A percentile compares a stretch with the other conserved stretches of the same genome.
Conservation (phyloP, 2,888 invertebrate genomes). For the Myopa tessellatipennis region DNA sequence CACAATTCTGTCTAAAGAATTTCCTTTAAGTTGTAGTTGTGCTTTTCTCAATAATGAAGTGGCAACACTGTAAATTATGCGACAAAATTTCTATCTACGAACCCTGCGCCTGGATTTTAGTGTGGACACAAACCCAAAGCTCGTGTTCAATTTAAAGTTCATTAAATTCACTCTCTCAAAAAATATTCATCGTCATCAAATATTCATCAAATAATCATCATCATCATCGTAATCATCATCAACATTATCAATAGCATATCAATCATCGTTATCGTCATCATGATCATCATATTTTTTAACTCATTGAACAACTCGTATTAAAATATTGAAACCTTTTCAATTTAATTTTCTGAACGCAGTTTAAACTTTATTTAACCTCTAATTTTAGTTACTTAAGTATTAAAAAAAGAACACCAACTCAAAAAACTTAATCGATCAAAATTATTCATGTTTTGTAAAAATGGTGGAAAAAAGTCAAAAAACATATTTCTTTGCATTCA, state of each 20-base stretch:
- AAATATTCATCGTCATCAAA: neutral
- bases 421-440: neutral
- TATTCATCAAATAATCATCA: neutral
- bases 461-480: neutral
- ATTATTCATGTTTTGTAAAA: neutral
- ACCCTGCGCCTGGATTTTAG: neutral
- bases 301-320: neutral
- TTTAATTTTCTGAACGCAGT: neutral
- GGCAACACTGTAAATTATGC: neutral
- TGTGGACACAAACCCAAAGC: neutral
- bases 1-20: neutral
- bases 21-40: neutral
- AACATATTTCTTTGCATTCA: slow-evolving; percentile 21
- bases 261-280: neutral
- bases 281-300: neutral
- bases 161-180: neutral
- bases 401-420: slow-evolving; percentile 5
- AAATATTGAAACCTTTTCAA: neutral
- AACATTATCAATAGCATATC: neutral
- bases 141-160: neutral
- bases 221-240: neutral
- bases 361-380: slow-evolving; percentile 21
- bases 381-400: slow-evolving; percentile 33
- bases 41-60: neutral
- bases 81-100: neutral